Evolutionary conservation across 2,797 vertebrate species (phyloP).

Genomic region (Notoglanidium macrostoma): DNA sequence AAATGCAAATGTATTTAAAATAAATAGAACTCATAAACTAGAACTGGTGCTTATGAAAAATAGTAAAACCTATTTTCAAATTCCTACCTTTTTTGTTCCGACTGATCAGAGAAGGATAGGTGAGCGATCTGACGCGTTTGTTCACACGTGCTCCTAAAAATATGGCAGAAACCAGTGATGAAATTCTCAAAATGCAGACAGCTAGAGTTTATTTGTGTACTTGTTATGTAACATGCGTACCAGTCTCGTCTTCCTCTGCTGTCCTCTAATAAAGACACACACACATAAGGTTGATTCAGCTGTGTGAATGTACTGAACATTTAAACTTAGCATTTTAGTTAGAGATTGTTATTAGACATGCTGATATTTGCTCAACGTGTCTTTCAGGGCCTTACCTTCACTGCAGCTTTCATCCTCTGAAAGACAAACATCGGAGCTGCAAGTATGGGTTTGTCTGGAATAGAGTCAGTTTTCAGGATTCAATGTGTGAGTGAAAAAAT

Average conservation of each 20-base stretch:
- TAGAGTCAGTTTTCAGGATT: constrained; percentile 20
- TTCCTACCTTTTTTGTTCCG: constrained; percentile 49
- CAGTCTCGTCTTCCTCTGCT: constrained; percentile 49
- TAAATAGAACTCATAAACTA: not conserved
- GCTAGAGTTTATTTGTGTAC: not conserved
- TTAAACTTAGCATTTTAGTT: not conserved
- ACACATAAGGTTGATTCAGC: constrained; percentile 17
- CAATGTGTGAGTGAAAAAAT: not conserved
- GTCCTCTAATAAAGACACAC: constrained; percentile 49
- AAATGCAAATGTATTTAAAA: not conserved
- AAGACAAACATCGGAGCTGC: constrained; percentile 76
- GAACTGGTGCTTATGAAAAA: not conserved
- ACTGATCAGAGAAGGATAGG: constrained; percentile 50
- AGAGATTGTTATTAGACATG: not conserved
- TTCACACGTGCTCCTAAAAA: constrained; percentile 44
- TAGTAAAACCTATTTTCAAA: not conserved
- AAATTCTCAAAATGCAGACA: not conserved
- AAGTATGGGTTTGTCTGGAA: constrained; percentile 74
- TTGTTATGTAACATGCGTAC: constrained; percentile 38
- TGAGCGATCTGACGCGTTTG: constrained; percentile 55
- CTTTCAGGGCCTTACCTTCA: constrained; percentile 72
- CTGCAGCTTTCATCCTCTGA: constrained; percentile 65
- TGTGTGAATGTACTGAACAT: not conserved
- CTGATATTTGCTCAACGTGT: not conserved
- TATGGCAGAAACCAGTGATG: not conserved